Evolutionary conservation across 2,888 invertebrate species (phyloP).

Genomic region (Sceliomorpha sp.): DNA sequence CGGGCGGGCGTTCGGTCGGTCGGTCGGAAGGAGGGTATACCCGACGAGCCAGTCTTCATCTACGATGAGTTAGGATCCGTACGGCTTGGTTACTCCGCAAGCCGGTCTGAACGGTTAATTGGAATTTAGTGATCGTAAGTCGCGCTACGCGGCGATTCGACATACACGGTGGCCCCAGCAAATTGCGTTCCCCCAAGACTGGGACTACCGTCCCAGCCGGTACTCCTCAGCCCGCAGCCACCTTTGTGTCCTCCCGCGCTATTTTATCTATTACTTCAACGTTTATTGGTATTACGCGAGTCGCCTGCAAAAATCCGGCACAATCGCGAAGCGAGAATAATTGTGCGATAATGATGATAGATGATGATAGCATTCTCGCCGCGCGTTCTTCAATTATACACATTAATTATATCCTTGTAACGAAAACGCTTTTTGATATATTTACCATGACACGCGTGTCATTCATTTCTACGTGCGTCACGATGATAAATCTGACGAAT

Average conservation of each 20-base stretch:
- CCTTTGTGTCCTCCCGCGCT: slow-evolving; percentile 3
- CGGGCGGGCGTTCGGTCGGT: too few relatives aligned
- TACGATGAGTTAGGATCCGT: slow-evolving; percentile 63
- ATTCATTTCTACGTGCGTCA: too few relatives aligned
- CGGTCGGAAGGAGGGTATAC: slow-evolving; percentile 28
- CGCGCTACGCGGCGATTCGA: slow-evolving; percentile 48
- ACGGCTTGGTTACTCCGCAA: slow-evolving; percentile 50
- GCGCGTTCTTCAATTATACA: neutral
- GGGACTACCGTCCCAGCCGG: slow-evolving; percentile 44
- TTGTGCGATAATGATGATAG: slow-evolving; percentile 11
- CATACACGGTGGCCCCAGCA: slow-evolving; percentile 57
- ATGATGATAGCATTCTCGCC: neutral
- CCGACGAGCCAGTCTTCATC: slow-evolving; percentile 48
- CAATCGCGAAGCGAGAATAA: slow-evolving; percentile 7
- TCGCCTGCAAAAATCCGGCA: neutral
- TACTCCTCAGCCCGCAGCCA: neutral
- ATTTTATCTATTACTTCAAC: slow-evolving; percentile 5
- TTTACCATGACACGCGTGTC: too few relatives aligned
- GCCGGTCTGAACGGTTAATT: slow-evolving; percentile 67
- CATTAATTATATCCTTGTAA: too few relatives aligned
- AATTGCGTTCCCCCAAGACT: slow-evolving; percentile 64
- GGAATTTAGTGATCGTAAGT: slow-evolving; percentile 74
- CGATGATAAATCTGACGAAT: too few relatives aligned
- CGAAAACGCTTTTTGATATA: neutral
- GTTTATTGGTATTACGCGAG: neutral